Evolutionary conservation across 2,888 invertebrate genomes (phyloP).

Genomic region (Pecten maximus): DNA sequence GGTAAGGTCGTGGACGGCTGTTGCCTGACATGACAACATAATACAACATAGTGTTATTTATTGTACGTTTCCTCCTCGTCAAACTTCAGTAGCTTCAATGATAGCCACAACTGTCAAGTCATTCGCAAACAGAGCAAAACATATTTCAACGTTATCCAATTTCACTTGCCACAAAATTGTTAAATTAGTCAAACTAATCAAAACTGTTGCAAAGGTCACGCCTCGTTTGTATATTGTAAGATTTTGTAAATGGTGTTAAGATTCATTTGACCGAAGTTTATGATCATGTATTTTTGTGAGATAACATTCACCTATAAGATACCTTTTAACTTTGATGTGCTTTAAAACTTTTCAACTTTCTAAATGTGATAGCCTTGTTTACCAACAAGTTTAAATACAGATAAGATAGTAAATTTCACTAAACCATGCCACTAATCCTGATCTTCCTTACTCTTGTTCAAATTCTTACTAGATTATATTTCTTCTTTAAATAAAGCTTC

Average conservation of each 20-base stretch:
- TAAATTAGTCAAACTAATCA: background rate
- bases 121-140: background rate
- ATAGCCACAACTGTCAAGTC: background rate
- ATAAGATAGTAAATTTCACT: background rate
- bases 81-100: background rate
- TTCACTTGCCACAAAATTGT: background rate
- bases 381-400: background rate
- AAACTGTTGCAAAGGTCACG: background rate
- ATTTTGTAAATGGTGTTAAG: background rate
- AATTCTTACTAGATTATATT: slow-evolving; percentile 20
- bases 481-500: background rate
- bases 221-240: background rate
- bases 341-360: background rate
- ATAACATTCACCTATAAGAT: slow-evolving; percentile 1
- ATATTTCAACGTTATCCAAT: background rate
- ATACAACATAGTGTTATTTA: background rate
- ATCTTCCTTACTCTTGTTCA: background rate
- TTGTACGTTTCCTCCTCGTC: background rate
- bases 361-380: background rate
- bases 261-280: background rate
- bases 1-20: background rate
- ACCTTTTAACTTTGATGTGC: background rate
- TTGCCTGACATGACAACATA: slow-evolving; percentile 1
- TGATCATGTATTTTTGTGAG: background rate
- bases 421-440: background rate